Evolutionary conservation across 2,113 vertebrate genomes (phyloP).

Genomic region (Mobula birostris): DNA sequence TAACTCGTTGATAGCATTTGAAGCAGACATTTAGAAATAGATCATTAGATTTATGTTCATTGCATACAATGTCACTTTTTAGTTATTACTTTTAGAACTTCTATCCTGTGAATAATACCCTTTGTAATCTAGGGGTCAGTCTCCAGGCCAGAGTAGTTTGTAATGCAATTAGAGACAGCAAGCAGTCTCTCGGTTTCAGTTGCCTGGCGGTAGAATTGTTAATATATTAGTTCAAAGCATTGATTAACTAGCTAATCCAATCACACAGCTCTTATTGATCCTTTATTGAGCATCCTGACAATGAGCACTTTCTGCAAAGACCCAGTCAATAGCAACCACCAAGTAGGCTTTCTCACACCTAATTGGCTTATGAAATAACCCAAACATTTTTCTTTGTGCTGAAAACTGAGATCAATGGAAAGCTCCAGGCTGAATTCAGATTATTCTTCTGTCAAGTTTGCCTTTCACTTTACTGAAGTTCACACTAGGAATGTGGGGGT

Average conservation of each 20-base stretch:
- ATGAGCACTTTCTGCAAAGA: slow-evolving; percentile 77
- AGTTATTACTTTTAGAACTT: slow-evolving; percentile 27
- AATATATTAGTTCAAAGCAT: slow-evolving; percentile 93
- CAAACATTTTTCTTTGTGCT: slow-evolving; percentile 92
- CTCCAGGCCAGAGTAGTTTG: slow-evolving; percentile 53
- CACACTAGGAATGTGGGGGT: slow-evolving; percentile 46
- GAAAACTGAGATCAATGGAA: slow-evolving; percentile 75
- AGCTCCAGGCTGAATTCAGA: slow-evolving; percentile 78
- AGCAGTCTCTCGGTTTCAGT: slow-evolving; percentile 58
- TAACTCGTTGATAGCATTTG: background rate
- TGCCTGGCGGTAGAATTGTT: slow-evolving; percentile 86
- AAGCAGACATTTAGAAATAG: background rate
- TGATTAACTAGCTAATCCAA: slow-evolving; percentile 94
- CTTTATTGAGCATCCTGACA: slow-evolving; percentile 68
- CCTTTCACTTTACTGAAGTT: slow-evolving; percentile 50
- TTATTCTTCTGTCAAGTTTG: slow-evolving; percentile 69
- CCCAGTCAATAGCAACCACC: slow-evolving; percentile 76
- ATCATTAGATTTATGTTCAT: background rate
- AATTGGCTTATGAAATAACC: slow-evolving; percentile 92
- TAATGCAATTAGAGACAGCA: slow-evolving; percentile 68
- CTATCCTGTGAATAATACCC: slow-evolving; percentile 5
- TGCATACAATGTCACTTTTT: background rate
- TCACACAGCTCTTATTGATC: slow-evolving; percentile 86
- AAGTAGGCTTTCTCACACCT: slow-evolving; percentile 79
- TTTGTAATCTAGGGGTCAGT: slow-evolving; percentile 10